Conservation (phyloP, 1,140 invertebrate genomes). For the Bombus huntii region DNA sequence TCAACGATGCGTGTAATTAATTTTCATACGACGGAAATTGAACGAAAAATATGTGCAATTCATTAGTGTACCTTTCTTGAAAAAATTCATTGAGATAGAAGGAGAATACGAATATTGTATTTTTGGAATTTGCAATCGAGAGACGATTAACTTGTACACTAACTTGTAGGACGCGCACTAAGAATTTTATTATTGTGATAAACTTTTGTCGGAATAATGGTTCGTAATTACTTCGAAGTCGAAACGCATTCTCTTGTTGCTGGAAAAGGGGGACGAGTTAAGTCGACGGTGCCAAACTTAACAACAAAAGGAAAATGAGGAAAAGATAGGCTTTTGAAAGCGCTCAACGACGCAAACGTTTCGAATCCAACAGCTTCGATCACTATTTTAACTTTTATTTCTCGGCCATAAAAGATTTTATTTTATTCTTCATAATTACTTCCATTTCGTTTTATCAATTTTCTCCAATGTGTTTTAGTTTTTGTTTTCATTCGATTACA, state of each 20-base stretch:
- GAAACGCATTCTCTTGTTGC: constrained; percentile 34
- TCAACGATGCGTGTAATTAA: constrained; percentile 19
- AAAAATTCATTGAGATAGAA: neutral
- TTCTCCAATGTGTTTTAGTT: neutral
- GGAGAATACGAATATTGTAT: constrained; percentile 39
- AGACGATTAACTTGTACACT: constrained; percentile 16
- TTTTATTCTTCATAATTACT: neutral
- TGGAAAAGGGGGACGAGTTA: constrained; percentile 22
- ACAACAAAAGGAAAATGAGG: neutral
- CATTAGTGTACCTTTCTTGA: constrained; percentile 21
- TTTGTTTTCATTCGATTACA: neutral
- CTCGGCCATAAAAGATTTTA: neutral
- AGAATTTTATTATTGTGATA: constrained; percentile 55
- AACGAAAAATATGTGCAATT: constrained; percentile 41
- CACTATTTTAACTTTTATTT: constrained; percentile 18
- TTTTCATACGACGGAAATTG: constrained; percentile 32
- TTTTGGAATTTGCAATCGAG: constrained; percentile 47
- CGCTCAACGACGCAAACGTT: constrained; percentile 7
- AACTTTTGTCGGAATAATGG: constrained; percentile 48
- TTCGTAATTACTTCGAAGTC: constrained; percentile 2
- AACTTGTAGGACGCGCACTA: constrained; percentile 29
- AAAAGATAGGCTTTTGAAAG: neutral
- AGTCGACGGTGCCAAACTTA: constrained; percentile 54
- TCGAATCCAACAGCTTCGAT: neutral
- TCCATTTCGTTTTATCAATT: neutral